Conservation (phyloP, 2,113 vertebrate species). For the Myxocyprinus asiaticus region DNA sequence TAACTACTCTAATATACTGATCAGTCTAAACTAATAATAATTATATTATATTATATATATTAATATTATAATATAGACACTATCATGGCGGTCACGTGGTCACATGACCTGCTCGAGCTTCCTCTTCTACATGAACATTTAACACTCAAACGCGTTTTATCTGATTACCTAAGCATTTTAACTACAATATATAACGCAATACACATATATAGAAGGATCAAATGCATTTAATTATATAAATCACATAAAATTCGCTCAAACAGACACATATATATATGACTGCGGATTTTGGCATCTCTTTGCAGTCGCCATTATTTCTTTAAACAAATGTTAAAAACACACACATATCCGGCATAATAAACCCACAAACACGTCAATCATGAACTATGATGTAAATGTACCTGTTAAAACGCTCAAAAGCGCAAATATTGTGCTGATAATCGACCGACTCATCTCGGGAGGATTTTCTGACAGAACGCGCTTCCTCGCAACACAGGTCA, state of each 20-base stretch:
- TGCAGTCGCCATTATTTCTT: constrained; percentile 27
- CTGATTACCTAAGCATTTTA: background rate
- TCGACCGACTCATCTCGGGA: constrained; percentile 40
- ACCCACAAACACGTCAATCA: background rate
- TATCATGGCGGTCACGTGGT: background rate
- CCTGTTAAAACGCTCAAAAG: constrained; percentile 19
- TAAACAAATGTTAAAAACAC: background rate
- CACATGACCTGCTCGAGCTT: constrained; percentile 23
- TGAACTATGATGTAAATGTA: background rate
- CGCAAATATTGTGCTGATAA: background rate
- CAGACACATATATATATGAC: background rate
- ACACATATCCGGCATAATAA: background rate
- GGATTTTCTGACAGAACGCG: background rate
- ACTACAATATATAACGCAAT: background rate
- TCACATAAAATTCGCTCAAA: no score
- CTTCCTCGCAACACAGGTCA: constrained; percentile 41
- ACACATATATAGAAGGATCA: rapidly evolving
- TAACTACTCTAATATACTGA: background rate
- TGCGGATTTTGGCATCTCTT: background rate
- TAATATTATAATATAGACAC: no score
- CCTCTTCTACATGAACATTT: constrained; percentile 1
- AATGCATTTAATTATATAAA: background rate
- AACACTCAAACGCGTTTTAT: background rate
- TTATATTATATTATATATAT: no score
- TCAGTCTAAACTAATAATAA: background rate